Evolutionary conservation across 2,888 invertebrate species (phyloP).

Genomic region (Pemphredon lugubris): DNA sequence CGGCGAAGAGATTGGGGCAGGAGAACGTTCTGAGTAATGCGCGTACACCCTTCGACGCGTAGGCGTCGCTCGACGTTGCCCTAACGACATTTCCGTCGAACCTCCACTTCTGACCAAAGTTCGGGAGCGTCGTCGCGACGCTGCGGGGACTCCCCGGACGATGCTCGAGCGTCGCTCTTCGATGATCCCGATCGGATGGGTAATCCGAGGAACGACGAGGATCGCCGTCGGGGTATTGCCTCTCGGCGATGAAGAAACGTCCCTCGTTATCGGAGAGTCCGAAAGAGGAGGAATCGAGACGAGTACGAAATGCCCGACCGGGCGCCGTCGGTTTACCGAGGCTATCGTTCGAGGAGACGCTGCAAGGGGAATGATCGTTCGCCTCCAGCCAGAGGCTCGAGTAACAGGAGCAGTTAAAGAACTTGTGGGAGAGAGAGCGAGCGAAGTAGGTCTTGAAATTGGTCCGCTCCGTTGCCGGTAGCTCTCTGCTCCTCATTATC

Average conservation of each 20-base stretch:
- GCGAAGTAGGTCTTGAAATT: slow-evolving; percentile 73
- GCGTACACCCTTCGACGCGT: neutral
- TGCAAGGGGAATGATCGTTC: slow-evolving; percentile 16
- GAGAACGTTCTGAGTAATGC: slow-evolving; percentile 19
- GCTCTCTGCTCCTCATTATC: slow-evolving; percentile 71
- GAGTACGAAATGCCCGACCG: neutral
- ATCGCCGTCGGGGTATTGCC: neutral
- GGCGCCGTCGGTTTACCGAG: neutral
- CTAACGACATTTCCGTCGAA: slow-evolving; percentile 6
- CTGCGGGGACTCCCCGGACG: too few relatives aligned
- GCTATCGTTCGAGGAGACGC: slow-evolving; percentile 17
- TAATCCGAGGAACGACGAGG: neutral
- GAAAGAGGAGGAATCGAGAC: neutral
- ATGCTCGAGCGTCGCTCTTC: too few relatives aligned
- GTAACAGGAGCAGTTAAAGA: slow-evolving; percentile 73
- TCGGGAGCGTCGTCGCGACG: neutral
- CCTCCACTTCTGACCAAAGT: slow-evolving; percentile 23
- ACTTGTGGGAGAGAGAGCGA: slow-evolving; percentile 74
- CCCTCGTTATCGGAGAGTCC: neutral
- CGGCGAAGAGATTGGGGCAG: slow-evolving; percentile 19
- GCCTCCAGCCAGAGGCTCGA: slow-evolving; percentile 23
- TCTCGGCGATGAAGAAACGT: too few relatives aligned
- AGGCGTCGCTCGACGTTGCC: neutral
- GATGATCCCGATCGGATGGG: too few relatives aligned
- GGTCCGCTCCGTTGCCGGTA: slow-evolving; percentile 72